A percentile compares a stretch with the other conserved stretches of the same genome.
Conservation (phyloP, 2,888 invertebrate genomes). For the Perizoma flavofasciatum region DNA sequence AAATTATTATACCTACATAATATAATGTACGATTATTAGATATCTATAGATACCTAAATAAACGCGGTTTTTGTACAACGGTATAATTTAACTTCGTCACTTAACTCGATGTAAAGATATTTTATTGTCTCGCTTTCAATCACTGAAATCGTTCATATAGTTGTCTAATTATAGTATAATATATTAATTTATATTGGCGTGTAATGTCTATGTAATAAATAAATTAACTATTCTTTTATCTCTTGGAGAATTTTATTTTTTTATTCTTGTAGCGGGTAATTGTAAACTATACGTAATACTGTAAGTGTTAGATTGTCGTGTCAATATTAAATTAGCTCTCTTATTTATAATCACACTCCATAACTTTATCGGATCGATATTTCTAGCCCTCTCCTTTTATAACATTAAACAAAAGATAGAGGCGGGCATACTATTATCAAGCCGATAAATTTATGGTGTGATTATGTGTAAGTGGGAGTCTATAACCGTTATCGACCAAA, state of each 20-base stretch:
- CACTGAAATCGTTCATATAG: constrained; percentile 24
- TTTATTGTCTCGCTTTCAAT: constrained; percentile 18
- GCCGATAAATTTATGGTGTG: no score
- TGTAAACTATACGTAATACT: constrained; percentile 43
- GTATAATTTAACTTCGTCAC: constrained; percentile 14
- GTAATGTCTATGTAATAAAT: constrained; percentile 57
- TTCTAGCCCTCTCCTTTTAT: no score
- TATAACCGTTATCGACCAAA: background rate
- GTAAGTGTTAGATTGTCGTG: constrained; percentile 52
- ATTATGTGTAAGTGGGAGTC: constrained; percentile 33
- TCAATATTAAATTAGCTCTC: no score
- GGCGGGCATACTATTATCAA: no score
- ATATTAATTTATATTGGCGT: constrained; percentile 44
- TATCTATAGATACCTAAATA: background rate
- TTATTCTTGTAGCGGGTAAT: no score
- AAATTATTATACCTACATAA: constrained; percentile 5
- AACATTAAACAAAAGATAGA: no score
- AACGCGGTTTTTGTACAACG: constrained; percentile 15
- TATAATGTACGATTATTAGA: no score
- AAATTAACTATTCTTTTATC: constrained; percentile 67
- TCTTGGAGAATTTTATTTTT: constrained; percentile 58
- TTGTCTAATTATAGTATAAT: constrained; percentile 28
- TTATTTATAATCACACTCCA: no score
- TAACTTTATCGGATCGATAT: no score
- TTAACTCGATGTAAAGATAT: constrained; percentile 3